Evolutionary conservation across 92 coral and sea anemone genomes (phyloP).

Genomic region (Blastomussa wellsi): DNA sequence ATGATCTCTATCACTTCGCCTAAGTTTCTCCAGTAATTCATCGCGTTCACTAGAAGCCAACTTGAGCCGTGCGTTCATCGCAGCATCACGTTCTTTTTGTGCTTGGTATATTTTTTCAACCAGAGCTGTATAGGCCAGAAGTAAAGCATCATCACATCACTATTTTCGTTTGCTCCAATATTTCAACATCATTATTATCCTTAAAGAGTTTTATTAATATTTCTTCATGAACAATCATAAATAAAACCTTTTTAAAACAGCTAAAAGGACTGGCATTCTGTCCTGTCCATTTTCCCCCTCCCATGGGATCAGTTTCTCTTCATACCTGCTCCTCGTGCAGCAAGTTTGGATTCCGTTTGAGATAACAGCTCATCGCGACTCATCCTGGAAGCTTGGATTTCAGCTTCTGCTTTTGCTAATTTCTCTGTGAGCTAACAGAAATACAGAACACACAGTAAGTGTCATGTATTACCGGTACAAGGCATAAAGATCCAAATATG

Average conservation of each 20-base stretch:
- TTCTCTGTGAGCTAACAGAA: slow-evolving; percentile 81
- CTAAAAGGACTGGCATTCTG: background rate
- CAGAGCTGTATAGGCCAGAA: slow-evolving; percentile 63
- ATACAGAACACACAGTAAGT: no score
- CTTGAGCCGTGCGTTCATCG: slow-evolving; percentile 86
- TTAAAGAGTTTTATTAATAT: no score
- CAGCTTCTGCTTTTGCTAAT: slow-evolving; percentile 87
- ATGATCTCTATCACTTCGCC: slow-evolving; percentile 90
- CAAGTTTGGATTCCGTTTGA: slow-evolving; percentile 91
- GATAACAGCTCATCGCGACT: slow-evolving; percentile 77
- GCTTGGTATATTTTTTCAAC: slow-evolving; percentile 97
- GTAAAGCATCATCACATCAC: background rate
- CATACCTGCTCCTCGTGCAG: slow-evolving; percentile 91
- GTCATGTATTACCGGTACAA: no score
- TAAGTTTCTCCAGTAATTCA: slow-evolving; percentile 79
- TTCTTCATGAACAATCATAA: background rate
- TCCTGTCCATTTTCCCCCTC: background rate
- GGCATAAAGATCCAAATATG: no score
- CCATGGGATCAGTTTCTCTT: background rate
- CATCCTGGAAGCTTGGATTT: slow-evolving; percentile 84
- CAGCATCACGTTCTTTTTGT: slow-evolving; percentile 95
- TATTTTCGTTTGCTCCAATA: background rate
- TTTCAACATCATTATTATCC: background rate
- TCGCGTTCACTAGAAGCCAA: slow-evolving; percentile 84
- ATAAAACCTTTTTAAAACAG: background rate